phyloP scores from a whole-genome alignment of 2,113 vertebrate species.

The Poeciliopsis turrubarensis region DNA sequence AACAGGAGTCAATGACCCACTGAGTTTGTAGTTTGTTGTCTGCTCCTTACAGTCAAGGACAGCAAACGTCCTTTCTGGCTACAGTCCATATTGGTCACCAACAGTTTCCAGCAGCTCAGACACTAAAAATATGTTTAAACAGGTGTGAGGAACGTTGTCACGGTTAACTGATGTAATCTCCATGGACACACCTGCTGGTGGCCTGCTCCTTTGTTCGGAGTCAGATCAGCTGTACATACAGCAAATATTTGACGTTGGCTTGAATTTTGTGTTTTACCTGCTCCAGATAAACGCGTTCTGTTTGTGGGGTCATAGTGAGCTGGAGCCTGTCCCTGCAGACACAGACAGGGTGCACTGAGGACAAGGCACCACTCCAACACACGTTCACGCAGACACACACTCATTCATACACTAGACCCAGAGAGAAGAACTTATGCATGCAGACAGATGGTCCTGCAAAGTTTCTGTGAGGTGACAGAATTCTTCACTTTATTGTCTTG shows the following conservation, averaged over 20 bases:
- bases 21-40: background rate
- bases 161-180: background rate
- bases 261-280: background rate
- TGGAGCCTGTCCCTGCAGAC: too few relatives aligned
- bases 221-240: background rate
- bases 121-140: background rate
- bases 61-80: background rate
- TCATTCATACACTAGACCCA: too few relatives aligned
- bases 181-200: background rate
- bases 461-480: background rate
- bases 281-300: background rate
- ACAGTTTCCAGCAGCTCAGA: background rate
- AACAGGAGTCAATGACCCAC: background rate
- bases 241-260: background rate
- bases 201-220: background rate
- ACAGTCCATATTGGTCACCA: background rate
- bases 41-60: background rate
- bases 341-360: background rate
- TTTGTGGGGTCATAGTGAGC: too few relatives aligned
- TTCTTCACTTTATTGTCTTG: background rate
- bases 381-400: background rate
- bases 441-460: background rate
- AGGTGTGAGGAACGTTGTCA: background rate
- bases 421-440: background rate
- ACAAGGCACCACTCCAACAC: background rate